Evolutionary conservation across 2,888 invertebrate species (phyloP), one percentile per base, ranked within the genome.

Genomic region (Cephonodes hylas): DNA sequence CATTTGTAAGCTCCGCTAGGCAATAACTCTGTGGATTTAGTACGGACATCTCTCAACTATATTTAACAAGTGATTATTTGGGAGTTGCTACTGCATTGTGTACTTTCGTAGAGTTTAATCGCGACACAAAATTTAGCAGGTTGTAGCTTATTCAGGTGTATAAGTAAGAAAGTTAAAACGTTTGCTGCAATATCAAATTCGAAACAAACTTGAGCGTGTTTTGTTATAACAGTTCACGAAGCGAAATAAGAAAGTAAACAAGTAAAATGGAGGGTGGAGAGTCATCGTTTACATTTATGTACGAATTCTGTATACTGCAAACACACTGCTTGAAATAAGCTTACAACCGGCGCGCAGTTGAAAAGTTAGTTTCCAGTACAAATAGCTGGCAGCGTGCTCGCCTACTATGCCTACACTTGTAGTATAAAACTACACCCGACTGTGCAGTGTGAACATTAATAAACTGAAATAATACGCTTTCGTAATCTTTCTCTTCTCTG

Each of bases 1-100:
- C 89, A 88, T 89, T 91, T 88, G 89, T 90, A 88, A 89, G 87
- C 85, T 80, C 77, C 71, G 78, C 74, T 75, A 76, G 77, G 84
- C 80, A 79, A 81, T 85, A 79, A 83, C 79, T 86, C 78, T 66
- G 68, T 67, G 66, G 74, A 44, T 45, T 46, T 42, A 18, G 53
- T 72, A 66, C 66, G 67, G 71, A 76, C 15, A 31, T 66, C 67
- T 61, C 65, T 57, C 58, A 67, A 72, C 66, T 72, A 72, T 64
- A 64, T 69, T 48, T 53, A 53, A 42, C 25, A 60, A 53, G 20
- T 48, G 25, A 23, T 45, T 56, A 42, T 27, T 15, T 48, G 25
- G 10, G n/a, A 18, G 4, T 53, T 53, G 0, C 8, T 45, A 8
- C 15, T 8, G 27, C 25, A 48, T 53, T 18, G 6, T 18, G 8